These are phyloP conservation scores for Ischnura elegans DNA, from an alignment of 2,888 invertebrate species.

Conservation along the genomic window DNA sequence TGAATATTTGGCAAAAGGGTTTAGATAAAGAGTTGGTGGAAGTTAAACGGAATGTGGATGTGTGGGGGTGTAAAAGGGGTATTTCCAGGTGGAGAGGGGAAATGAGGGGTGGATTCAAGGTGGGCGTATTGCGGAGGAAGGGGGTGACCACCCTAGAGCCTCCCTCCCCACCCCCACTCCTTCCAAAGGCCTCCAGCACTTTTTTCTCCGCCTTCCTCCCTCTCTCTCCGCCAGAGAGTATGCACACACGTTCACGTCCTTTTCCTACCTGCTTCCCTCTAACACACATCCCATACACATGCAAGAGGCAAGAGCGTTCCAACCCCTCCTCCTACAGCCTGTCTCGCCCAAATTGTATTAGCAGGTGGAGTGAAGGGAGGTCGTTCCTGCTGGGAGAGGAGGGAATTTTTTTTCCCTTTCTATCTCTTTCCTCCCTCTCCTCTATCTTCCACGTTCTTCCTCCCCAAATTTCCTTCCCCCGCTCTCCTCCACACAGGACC, in stretches of 20 bases:
- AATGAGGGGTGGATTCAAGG: too few relatives aligned
- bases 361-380: conserved; percentile 64
- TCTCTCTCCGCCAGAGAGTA: too few relatives aligned
- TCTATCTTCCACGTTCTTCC: neutral
- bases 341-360: conserved; percentile 64
- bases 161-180: neutral
- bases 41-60: too few relatives aligned
- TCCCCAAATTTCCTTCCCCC: neutral
- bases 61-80: too few relatives aligned
- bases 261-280: neutral
- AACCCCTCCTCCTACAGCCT: neutral
- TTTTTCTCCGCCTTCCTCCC: neutral
- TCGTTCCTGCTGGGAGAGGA: conserved; percentile 28
- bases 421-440: neutral
- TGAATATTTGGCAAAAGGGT: too few relatives aligned
- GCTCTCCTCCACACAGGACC: neutral
- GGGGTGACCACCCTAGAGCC: too few relatives aligned
- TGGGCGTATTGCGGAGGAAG: too few relatives aligned
- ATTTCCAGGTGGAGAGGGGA: too few relatives aligned
- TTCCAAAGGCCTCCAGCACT: neutral
- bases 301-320: neutral
- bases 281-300: neutral
- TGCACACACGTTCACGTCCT: neutral
- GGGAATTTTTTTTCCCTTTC: neutral
- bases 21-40: too few relatives aligned